Evolutionary conservation across 1,140 invertebrate species (phyloP).

Genomic region (Asbolus verrucosus): DNA sequence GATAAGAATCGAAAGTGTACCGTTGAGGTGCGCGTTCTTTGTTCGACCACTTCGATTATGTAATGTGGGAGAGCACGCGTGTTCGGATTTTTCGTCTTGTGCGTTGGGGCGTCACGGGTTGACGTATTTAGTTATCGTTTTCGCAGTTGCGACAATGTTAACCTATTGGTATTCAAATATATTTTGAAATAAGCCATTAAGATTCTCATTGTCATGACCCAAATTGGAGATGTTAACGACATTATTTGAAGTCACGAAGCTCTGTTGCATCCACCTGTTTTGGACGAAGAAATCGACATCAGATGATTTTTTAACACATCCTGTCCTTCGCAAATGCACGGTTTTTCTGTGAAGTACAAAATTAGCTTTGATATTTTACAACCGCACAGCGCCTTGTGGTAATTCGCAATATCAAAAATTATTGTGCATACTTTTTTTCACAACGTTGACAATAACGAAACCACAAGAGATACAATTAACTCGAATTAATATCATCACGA

Average conservation of each 20-base stretch:
- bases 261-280: conserved; percentile 9
- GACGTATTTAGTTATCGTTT: conserved; percentile 10
- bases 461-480: no score
- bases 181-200: conserved; percentile 35
- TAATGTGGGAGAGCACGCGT: no score
- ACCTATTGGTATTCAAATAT: conserved; percentile 37
- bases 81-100: no score
- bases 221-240: conserved; percentile 42
- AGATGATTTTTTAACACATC: not conserved
- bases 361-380: conserved; percentile 5
- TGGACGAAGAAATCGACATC: not conserved
- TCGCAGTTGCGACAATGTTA: conserved; percentile 22
- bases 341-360: not conserved
- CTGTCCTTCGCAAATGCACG: not conserved
- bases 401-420: no score
- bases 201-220: conserved; percentile 45
- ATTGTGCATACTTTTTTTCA: no score
- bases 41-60: no score
- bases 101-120: no score
- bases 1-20: conserved; percentile 12
- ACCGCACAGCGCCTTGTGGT: no score
- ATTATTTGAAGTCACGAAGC: conserved; percentile 32
- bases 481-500: no score
- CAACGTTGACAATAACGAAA: no score
- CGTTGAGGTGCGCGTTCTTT: no score